A percentile compares a stretch with the other conserved stretches of the same genome.
Conservation (phyloP, 1,140 invertebrate genomes). For the Cecropterus lyciades region DNA sequence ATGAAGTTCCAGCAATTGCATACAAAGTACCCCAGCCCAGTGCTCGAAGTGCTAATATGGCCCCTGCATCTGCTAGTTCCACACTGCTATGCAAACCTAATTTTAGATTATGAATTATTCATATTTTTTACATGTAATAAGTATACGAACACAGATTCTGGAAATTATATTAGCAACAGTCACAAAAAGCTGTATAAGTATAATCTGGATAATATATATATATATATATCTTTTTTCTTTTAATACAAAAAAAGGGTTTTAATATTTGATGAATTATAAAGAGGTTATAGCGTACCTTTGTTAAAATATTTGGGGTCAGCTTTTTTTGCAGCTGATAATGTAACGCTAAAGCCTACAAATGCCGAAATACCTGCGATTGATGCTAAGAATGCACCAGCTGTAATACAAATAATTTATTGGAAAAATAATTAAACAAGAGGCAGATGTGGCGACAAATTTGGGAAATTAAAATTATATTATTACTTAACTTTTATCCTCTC, state of each 20-base stretch:
- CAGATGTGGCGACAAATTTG: too few species aligned
- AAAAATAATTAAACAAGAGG: too few species aligned
- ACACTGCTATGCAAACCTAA: conserved; percentile 84
- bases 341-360: conserved; percentile 91
- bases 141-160: too few species aligned
- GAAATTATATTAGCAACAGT: too few species aligned
- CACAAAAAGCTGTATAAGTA: too few species aligned
- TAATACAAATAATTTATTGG: conserved; percentile 51
- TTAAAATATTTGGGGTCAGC: conserved; percentile 92
- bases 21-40: conserved; percentile 95
- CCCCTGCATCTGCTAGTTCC: conserved; percentile 90
- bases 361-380: conserved; percentile 92
- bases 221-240: too few species aligned
- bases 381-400: conserved; percentile 91
- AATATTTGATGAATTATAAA: too few species aligned
- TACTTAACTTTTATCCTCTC: conserved; percentile 70
- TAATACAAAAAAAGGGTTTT: too few species aligned
- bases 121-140: too few species aligned
- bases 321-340: conserved; percentile 91
- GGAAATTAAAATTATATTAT: conserved; percentile 5
- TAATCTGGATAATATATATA: too few species aligned
- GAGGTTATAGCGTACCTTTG: conserved; percentile 87
- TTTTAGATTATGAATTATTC: background rate
- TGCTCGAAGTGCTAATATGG: conserved; percentile 91
- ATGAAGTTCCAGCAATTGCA: conserved; percentile 91